Evolutionary conservation across 1,140 invertebrate genomes (phyloP).

Genomic region (Asobara japonica): DNA sequence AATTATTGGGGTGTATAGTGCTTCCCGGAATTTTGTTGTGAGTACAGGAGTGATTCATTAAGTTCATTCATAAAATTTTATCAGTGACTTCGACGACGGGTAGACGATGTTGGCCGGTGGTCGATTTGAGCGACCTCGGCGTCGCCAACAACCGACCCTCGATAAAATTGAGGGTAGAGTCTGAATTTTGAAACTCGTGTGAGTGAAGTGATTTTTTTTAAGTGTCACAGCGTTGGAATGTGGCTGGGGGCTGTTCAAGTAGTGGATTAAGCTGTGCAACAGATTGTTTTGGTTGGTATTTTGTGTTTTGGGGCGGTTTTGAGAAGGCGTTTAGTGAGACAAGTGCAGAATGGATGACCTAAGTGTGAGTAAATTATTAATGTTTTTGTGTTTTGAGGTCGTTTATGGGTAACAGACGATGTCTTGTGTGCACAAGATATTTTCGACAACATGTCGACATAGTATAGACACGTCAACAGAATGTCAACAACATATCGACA

Average conservation of each 20-base stretch:
- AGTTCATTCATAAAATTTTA: neutral
- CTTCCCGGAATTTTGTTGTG: constrained; percentile 29
- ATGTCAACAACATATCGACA: no score
- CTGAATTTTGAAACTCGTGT: neutral
- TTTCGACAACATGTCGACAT: no score
- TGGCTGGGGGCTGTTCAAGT: neutral
- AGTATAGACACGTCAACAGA: no score
- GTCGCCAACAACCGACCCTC: neutral
- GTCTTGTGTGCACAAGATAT: no score
- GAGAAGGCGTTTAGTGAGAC: constrained; percentile 26
- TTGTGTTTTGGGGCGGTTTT: neutral
- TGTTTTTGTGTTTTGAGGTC: neutral
- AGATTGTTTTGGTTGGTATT: neutral
- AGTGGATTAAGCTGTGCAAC: neutral
- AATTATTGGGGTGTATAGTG: neutral
- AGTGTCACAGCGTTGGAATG: neutral
- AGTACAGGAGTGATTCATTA: neutral
- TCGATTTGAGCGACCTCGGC: constrained; percentile 1
- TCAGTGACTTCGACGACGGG: constrained; percentile 31
- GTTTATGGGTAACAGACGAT: neutral
- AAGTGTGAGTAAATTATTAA: constrained; percentile 50
- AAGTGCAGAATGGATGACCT: constrained; percentile 60
- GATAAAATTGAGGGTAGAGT: neutral
- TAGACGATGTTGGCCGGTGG: constrained; percentile 28
- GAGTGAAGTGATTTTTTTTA: neutral